A percentile compares a stretch with the other conserved stretches of the same genome.
Evolutionary conservation across 1,140 invertebrate species (phyloP).

Genomic region (Scaptomyza pallida): DNA sequence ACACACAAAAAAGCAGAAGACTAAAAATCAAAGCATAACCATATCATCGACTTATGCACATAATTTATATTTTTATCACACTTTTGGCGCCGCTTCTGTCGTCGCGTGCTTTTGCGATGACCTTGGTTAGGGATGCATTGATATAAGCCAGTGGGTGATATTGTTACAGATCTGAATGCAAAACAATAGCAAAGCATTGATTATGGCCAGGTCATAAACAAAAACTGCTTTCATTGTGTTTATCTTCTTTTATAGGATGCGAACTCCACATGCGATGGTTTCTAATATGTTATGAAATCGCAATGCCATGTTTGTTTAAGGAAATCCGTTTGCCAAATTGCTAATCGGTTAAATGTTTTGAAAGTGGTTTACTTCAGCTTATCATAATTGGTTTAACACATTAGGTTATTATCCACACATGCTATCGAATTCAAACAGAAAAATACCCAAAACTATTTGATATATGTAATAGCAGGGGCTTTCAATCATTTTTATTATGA

Average conservation of each 20-base stretch:
- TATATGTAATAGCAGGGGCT: not conserved
- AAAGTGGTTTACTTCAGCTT: too few species aligned
- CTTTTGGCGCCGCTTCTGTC: conserved; percentile 65
- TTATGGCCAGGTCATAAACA: conserved; percentile 1
- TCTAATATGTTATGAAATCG: conserved; percentile 9
- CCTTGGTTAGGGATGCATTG: conserved; percentile 19
- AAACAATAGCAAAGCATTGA: conserved; percentile 15
- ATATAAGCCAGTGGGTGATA: conserved; percentile 43
- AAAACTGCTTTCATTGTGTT: not conserved
- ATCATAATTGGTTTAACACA: not conserved
- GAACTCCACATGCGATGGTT: not conserved
- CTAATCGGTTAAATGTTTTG: not conserved
- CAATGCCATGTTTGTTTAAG: not conserved
- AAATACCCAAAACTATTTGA: conserved; percentile 3
- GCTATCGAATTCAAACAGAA: too few species aligned
- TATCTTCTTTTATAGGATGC: not conserved
- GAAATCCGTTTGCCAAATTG: conserved; percentile 20
- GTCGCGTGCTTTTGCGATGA: conserved; percentile 53
- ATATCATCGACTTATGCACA: conserved; percentile 23
- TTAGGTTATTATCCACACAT: not conserved
- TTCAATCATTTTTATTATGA: too few species aligned
- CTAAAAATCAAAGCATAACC: conserved; percentile 16
- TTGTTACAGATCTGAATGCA: conserved; percentile 1
- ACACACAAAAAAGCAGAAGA: conserved; percentile 23
- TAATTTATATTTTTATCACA: conserved; percentile 54